Percentiles rank a stretch among this genome's conserved stretches.
phyloP scores from a whole-genome alignment of 1,140 invertebrate species.

The Drosophila cardini region DNA sequence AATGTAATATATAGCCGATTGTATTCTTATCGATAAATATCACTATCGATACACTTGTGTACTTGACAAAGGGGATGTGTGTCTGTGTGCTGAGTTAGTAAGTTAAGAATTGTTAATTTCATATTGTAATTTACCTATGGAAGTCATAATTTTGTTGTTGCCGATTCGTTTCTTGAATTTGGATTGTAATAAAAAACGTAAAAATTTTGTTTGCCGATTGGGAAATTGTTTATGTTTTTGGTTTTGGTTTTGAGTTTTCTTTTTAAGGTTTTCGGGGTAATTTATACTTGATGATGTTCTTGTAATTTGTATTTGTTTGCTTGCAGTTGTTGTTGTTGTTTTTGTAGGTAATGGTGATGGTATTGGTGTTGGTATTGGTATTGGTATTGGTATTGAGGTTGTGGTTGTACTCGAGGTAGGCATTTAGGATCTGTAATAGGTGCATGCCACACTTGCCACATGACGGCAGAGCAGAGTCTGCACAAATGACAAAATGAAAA shows the following conservation, averaged over 20 bases:
- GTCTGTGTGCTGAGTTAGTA: background rate
- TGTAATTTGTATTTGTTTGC: background rate
- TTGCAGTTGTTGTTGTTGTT: conserved; percentile 21
- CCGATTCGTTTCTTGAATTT: conserved; percentile 58
- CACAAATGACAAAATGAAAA: conserved; percentile 14
- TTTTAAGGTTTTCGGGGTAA: conserved; percentile 3
- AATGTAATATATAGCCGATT: background rate
- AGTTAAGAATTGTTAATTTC: background rate
- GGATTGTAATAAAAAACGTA: conserved; percentile 24
- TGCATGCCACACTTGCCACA: conserved; percentile 42
- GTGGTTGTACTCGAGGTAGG: conserved; percentile 35
- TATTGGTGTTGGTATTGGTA: conserved; percentile 25
- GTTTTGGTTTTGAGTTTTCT: conserved; percentile 11
- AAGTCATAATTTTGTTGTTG: conserved; percentile 82
- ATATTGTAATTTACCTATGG: conserved; percentile 79
- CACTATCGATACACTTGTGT: background rate
- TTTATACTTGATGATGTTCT: conserved; percentile 28
- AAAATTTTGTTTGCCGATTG: conserved; percentile 55
- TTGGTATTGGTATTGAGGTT: conserved; percentile 12
- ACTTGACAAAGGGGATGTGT: background rate
- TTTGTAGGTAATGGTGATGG: background rate
- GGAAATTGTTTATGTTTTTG: conserved; percentile 47
- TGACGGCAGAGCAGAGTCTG: conserved; percentile 32
- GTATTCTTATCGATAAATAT: no score
- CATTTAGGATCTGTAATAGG: conserved; percentile 38